Evolutionary conservation across 2,888 invertebrate genomes (phyloP), one percentile per base, ranked within the genome.

Genomic region (Octonoba sinensis): DNA sequence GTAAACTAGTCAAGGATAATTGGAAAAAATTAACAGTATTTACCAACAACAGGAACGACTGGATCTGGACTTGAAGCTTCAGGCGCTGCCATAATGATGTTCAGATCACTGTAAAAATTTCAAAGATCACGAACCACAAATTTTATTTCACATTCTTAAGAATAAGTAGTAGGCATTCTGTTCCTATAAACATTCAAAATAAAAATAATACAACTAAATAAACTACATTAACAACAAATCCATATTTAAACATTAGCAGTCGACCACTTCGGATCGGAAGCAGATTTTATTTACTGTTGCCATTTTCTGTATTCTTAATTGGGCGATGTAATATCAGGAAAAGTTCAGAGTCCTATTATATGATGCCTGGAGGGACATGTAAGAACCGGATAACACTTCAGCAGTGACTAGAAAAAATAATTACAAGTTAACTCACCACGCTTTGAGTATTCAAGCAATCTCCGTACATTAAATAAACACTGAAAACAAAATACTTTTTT

Each of bases 41-140:
- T 64, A 81, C 79, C 79, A 69, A 73, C 62, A 44, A 73, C 69
- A 59, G 79, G 62, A 46, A 81, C 51, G 54, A 69, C 56, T 18
- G 73, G 57, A 62, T 81, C 79, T 13, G 79, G 73, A 81, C 79
- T 81, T 22, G 73, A 62, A 20, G 73, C 73, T 62, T 81, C 79
- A 24, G 72, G 59, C 46, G 79, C 73, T 69, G 79, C 79, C 79
- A 81, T 81, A 62, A 22, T 73, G n/a, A 47, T 54, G 36, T 36
- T 36, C 36, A 36, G 11, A 11, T 8, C 8, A 36, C 36, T 36
- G 8, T 11, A 36, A 36, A 36, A 36, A 36, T 36, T 36, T 36
- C 36, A 36, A 36, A 4, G 36, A 36, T 11, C 36, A 36, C 36
- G 11, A 36, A 36, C 60, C 6, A 8, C 36, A 8, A 36, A 36